A percentile compares a stretch with the other conserved stretches of the same genome.
Conservation (phyloP, 2,888 invertebrate genomes). For the Rhamphomyia laevipes region DNA sequence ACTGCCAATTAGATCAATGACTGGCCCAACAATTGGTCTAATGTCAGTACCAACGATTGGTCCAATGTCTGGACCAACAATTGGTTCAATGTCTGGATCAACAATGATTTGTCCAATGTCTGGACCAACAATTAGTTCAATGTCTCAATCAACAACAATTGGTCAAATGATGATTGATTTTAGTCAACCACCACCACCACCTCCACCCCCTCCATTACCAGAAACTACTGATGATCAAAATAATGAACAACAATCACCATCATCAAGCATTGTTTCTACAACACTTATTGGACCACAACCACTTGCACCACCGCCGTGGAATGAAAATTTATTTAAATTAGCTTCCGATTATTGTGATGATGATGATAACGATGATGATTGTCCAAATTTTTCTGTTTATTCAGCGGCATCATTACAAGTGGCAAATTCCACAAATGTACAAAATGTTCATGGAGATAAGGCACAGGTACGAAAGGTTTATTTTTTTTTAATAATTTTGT, state of each 20-base stretch:
- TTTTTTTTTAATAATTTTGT: background rate
- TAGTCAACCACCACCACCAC: constrained; percentile 10
- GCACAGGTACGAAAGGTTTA: constrained; percentile 19
- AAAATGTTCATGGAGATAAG: constrained; percentile 22
- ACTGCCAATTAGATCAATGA: no score
- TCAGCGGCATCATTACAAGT: constrained; percentile 65
- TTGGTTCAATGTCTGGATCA: no score
- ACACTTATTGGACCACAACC: background rate
- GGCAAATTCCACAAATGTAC: constrained; percentile 26
- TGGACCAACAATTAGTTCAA: no score
- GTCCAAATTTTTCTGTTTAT: constrained; percentile 77
- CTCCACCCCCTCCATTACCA: constrained; percentile 5
- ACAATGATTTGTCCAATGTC: no score
- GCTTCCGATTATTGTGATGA: constrained; percentile 35
- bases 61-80: background rate
- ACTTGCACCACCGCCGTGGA: constrained; percentile 22
- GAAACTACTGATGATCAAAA: background rate
- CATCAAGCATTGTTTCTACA: background rate
- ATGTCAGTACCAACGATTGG: no score
- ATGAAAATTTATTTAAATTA: constrained; percentile 28
- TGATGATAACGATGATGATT: constrained; percentile 54
- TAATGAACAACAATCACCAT: background rate
- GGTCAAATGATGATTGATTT: background rate
- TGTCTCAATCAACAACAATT: no score
- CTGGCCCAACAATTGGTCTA: no score